A percentile compares a stretch with the other conserved stretches of the same genome.
These are phyloP conservation scores for Caenorhabditis afra DNA, from an alignment of 2,888 invertebrate species.

Conservation along the genomic window DNA sequence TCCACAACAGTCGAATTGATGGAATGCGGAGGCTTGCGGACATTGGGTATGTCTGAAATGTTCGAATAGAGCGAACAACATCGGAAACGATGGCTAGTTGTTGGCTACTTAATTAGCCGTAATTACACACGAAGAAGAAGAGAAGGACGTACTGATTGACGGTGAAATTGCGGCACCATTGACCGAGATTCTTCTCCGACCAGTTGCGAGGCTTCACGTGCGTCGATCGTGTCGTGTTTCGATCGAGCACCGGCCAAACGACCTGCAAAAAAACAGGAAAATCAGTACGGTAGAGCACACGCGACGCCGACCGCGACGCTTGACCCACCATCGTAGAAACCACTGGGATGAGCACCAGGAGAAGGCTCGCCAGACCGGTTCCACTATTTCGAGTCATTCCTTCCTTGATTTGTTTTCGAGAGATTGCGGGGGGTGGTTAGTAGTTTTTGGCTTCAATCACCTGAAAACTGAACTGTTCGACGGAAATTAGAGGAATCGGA, in stretches of 20 bases:
- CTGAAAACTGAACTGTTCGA: not conserved
- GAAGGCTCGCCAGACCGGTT: not conserved
- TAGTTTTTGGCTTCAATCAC: not conserved
- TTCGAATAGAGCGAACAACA: conserved; percentile 2
- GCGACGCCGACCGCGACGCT: not conserved
- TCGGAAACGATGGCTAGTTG: no score
- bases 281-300: not conserved
- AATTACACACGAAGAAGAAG: not conserved
- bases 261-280: conserved; percentile 29
- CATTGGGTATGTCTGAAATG: conserved; percentile 77
- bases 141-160: conserved; percentile 67
- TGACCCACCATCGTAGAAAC: conserved; percentile 1
- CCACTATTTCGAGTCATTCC: no score
- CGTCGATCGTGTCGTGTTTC: conserved; percentile 37
- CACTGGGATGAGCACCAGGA: not conserved
- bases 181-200: conserved; percentile 77
- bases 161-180: conserved; percentile 79
- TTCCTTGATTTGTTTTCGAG: no score
- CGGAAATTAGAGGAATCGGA: conserved; percentile 1
- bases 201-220: conserved; percentile 68
- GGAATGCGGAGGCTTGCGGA: conserved; percentile 74
- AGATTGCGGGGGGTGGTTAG: no score
- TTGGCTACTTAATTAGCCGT: not conserved
- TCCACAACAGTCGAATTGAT: conserved; percentile 79
- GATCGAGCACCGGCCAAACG: conserved; percentile 63